A percentile compares a stretch with the other conserved stretches of the same genome.
These are phyloP conservation scores for Liodrosophila aerea DNA, from an alignment of 2,888 invertebrate genomes.

Conservation along the genomic window DNA sequence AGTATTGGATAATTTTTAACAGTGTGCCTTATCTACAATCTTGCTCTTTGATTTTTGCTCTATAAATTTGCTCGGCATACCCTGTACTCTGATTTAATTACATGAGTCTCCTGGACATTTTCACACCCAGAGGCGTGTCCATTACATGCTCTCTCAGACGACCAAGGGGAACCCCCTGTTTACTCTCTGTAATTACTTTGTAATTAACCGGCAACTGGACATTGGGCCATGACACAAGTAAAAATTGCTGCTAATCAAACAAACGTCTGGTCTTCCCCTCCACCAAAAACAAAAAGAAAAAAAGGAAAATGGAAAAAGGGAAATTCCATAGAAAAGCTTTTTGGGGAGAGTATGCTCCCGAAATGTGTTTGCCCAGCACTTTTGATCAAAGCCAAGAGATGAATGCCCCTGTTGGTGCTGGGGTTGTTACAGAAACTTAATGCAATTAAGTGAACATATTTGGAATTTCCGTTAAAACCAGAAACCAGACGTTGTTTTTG, in stretches of 20 bases:
- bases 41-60: background rate
- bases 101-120: constrained; percentile 30
- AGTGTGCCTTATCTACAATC: too few species aligned
- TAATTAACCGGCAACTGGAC: constrained; percentile 55
- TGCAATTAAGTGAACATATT: constrained; percentile 79
- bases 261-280: constrained; percentile 49
- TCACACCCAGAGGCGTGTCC: constrained; percentile 34
- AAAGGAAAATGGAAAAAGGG: constrained; percentile 12
- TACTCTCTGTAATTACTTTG: constrained; percentile 66
- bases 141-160: constrained; percentile 13
- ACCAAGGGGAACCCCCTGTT: constrained; percentile 34
- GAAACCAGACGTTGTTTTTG: constrained; percentile 52
- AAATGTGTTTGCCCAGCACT: constrained; percentile 72
- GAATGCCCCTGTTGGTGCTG: constrained; percentile 9
- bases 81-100: constrained; percentile 37
- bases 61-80: background rate
- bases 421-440: constrained; percentile 55
- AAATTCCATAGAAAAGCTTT: constrained; percentile 24
- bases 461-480: constrained; percentile 58
- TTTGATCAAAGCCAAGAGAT: constrained; percentile 57
- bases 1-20: too few species aligned
- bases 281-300: constrained; percentile 9
- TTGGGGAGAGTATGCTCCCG: constrained; percentile 29
- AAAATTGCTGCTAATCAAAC: constrained; percentile 68
- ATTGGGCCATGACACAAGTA: constrained; percentile 40